Percentiles rank a stretch among this genome's conserved stretches.
Evolutionary conservation across 2,888 invertebrate species (phyloP).

Genomic region (Phymatocera aterrima): DNA sequence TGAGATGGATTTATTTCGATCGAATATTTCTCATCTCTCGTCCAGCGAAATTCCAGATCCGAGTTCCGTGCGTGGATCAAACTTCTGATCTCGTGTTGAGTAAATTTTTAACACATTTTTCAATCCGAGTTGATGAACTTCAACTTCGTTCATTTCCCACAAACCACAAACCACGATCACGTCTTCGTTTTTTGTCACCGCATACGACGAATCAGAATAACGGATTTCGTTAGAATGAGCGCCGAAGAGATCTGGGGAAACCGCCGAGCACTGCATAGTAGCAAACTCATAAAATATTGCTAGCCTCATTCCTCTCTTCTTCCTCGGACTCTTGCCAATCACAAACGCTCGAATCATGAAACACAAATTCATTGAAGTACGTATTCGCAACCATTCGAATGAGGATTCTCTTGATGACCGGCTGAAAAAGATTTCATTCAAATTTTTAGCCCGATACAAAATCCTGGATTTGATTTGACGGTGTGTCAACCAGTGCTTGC

Average conservation of each 20-base stretch:
- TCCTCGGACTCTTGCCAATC: not conserved
- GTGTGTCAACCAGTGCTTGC: not conserved
- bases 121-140: not conserved
- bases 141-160: no score
- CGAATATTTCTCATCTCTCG: no score
- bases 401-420: no score
- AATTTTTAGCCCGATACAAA: not conserved
- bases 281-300: no score
- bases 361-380: not conserved
- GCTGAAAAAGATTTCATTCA: no score
- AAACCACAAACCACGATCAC: constrained; percentile 3
- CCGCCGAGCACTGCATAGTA: no score
- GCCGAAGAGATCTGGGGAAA: no score
- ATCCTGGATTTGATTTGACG: not conserved
- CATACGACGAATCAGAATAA: not conserved
- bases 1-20: no score
- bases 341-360: not conserved
- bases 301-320: not conserved
- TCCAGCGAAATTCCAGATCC: not conserved
- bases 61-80: not conserved
- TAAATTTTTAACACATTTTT: not conserved
- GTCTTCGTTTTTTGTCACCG: constrained; percentile 29
- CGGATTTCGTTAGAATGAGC: not conserved
- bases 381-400: not conserved
- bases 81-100: not conserved